Base-by-base conservation (phyloP, 2,888 invertebrate genomes). In the Agriopis aurantiaria region DNA sequence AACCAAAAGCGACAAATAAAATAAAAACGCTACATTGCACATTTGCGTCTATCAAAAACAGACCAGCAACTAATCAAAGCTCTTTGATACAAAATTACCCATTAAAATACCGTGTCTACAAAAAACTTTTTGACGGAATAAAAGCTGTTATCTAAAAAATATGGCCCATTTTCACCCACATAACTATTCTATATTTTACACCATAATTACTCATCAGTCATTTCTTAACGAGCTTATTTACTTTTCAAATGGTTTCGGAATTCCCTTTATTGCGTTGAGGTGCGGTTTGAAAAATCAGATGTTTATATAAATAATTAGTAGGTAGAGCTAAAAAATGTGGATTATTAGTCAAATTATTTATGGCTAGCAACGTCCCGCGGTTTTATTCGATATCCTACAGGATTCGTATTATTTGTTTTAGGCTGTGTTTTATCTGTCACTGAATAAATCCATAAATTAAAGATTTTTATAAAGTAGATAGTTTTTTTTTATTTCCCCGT, bases 151-250 rank as follows among this genome's bases (percentile, higher is more conserved):
- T 3, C 43, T 41, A 41, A 41, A 41, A 41, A 1, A 3, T 41
- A 8, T 70, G 43, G 70, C 57, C 70, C 62, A 70, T 70, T 70
- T 33, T 65, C 69, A 65, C 69, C 61, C 66, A 70, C 70, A 62
- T 66, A 70, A 66, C 46, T 62, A 62, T 55, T 59, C 66, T 33
- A 70, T 70, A 70, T 66, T 49, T 70, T 53, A 58, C 33, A 6
- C 17, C n/a, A 63, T 63, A 62, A 66, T 69, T 60, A 71, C 65
- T 68, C 75, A 73, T 77, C 71, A 71, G 58, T 77, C 77, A 77
- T 74, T 65, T 72, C 49, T 57, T 73, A 74, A 77, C 61, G 75
- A 74, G 74, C 74, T 55, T 75, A 75, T 75, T 75, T 75, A 75
- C 72, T 68, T 75, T 67, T 64, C 49, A 55, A 75, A 77, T 74